A percentile compares a stretch with the other conserved stretches of the same genome.
These are phyloP conservation scores for Zygothrica quintamaculata DNA, from an alignment of 2,888 invertebrate genomes.

Conservation along the genomic window DNA sequence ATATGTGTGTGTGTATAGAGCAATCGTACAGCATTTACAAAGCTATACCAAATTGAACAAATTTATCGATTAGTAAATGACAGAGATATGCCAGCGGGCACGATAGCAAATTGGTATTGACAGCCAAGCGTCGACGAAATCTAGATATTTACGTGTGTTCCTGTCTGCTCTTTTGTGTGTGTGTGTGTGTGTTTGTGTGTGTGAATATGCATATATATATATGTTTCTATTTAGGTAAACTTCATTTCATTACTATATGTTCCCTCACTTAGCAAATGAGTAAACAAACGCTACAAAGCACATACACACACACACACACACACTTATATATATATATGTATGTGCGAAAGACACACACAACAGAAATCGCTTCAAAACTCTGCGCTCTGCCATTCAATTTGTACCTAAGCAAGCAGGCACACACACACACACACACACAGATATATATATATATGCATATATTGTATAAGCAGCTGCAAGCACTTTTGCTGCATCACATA, in stretches of 20 bases:
- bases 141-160: constrained; percentile 37
- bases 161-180: too few relatives aligned
- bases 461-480: constrained; percentile 20
- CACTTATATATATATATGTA: too few relatives aligned
- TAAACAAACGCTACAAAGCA: too few relatives aligned
- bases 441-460: constrained; percentile 1
- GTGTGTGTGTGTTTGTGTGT: constrained; percentile 6
- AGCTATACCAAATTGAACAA: constrained; percentile 54
- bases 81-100: constrained; percentile 51
- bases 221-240: constrained; percentile 33
- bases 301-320: too few relatives aligned
- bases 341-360: constrained; percentile 22
- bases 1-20: background rate
- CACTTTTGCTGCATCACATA: constrained; percentile 15
- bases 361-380: constrained; percentile 40
- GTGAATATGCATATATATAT: constrained; percentile 9
- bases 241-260: constrained; percentile 22
- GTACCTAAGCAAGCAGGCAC: constrained; percentile 10
- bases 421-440: background rate
- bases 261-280: constrained; percentile 16
- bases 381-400: constrained; percentile 37
- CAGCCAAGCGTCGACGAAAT: constrained; percentile 72
- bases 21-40: constrained; percentile 52
- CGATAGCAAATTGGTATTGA: constrained; percentile 70
- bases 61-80: constrained; percentile 72